A percentile compares a stretch with the other conserved stretches of the same genome.
Evolutionary conservation across 92 coral and sea anemone species (phyloP).

Genomic region (Heteractis magnifica): DNA sequence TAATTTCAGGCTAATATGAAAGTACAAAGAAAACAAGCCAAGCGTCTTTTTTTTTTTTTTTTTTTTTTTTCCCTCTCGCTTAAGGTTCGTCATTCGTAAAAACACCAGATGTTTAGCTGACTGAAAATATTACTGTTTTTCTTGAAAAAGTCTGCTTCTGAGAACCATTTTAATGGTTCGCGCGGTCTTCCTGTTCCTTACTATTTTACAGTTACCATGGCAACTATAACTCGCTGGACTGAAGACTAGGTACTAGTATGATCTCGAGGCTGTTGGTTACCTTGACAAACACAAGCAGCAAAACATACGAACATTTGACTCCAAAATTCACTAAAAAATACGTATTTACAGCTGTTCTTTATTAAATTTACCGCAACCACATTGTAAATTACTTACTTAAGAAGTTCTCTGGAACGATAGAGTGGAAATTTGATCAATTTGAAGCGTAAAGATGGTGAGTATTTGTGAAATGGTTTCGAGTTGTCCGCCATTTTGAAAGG

Average conservation of each 20-base stretch:
- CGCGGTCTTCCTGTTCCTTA: background rate
- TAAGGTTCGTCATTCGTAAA: no score
- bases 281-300: slow-evolving; percentile 54
- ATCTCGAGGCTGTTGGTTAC: slow-evolving; percentile 68
- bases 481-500: slow-evolving; percentile 1
- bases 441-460: background rate
- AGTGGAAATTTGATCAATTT: background rate
- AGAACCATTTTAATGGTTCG: background rate
- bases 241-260: slow-evolving; percentile 54
- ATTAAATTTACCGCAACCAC: background rate
- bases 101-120: no score
- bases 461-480: background rate
- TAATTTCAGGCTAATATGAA: no score
- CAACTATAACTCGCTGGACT: background rate
- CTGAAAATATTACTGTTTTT: no score
- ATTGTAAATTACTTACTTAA: background rate
- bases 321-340: background rate
- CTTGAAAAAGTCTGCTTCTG: background rate
- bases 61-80: no score
- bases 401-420: background rate
- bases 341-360: background rate
- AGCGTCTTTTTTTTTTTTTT: no score
- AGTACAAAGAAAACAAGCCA: no score
- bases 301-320: slow-evolving; percentile 7
- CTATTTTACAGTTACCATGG: background rate